phyloP scores from a whole-genome alignment of 1,140 invertebrate species.

The Drosophila arawakana region DNA sequence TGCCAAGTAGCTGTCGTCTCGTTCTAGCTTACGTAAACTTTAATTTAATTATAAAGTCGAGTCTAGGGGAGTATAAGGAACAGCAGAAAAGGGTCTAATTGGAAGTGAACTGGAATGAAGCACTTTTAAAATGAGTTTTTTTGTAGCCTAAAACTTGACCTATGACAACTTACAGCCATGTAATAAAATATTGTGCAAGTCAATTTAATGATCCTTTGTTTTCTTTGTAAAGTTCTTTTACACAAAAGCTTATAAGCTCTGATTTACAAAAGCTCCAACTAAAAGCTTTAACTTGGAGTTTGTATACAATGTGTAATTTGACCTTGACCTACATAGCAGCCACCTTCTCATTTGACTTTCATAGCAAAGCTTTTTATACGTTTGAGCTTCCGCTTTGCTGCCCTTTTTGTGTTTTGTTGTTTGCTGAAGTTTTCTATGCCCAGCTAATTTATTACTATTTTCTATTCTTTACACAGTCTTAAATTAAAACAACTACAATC shows the following conservation, averaged over 20 bases:
- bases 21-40: background rate
- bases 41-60: conserved; percentile 17
- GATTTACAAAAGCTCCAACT: background rate
- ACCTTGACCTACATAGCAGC: conserved; percentile 59
- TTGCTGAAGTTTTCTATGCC: background rate
- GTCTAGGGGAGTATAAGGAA: background rate
- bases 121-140: background rate
- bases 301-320: conserved; percentile 7
- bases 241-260: background rate
- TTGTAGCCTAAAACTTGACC: background rate
- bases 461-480: conserved; percentile 32
- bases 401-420: background rate
- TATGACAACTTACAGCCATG: background rate
- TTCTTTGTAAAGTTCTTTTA: background rate
- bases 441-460: conserved; percentile 21
- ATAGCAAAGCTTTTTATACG: conserved; percentile 33
- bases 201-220: too few species aligned
- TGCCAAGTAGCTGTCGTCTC: conserved; percentile 16
- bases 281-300: conserved; percentile 4
- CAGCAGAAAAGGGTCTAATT: conserved; percentile 20
- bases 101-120: conserved; percentile 21
- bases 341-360: conserved; percentile 53
- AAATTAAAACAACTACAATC: conserved; percentile 47
- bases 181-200: too few species aligned
- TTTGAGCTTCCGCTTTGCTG: conserved; percentile 21